Conservation (phyloP, 2,888 invertebrate genomes). For the Spatulosminthurus flaviceps region DNA sequence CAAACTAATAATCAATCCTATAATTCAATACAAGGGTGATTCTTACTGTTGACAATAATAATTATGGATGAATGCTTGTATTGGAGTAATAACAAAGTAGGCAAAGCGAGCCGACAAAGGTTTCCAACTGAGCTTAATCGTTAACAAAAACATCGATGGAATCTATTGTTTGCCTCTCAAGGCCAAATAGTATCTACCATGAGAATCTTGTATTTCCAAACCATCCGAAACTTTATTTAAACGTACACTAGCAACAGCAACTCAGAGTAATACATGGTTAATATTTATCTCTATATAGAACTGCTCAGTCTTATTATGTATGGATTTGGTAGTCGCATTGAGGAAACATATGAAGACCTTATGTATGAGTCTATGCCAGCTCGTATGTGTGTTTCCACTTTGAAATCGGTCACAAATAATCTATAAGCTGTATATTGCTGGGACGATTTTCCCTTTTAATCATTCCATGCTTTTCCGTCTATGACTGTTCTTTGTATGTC, state of each 20-base stretch:
- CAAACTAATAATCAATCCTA: conserved; percentile 45
- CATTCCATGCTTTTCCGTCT: conserved; percentile 37
- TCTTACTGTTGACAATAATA: conserved; percentile 59
- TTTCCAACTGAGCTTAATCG: conserved; percentile 60
- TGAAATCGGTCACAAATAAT: conserved; percentile 6
- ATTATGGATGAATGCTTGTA: conserved; percentile 56
- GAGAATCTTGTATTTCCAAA: conserved; percentile 47
- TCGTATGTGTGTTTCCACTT: neutral
- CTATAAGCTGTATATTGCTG: conserved; percentile 10
- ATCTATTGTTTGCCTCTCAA: conserved; percentile 60
- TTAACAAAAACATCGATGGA: conserved; percentile 60
- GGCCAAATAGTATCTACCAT: conserved; percentile 55
- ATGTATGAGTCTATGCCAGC: neutral
- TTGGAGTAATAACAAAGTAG: conserved; percentile 55
- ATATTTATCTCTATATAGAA: no score
- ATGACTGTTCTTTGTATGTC: conserved; percentile 2
- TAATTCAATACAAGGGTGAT: conserved; percentile 54
- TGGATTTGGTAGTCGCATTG: no score
- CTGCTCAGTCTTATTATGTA: no score
- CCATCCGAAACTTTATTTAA: conserved; percentile 39
- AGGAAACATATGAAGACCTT: neutral
- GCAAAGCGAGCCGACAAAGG: conserved; percentile 61
- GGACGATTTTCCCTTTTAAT: conserved; percentile 23
- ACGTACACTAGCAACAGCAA: neutral
- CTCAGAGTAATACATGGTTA: no score